Evolutionary conservation across 2,113 vertebrate species (phyloP).

Genomic region (human (Homo sapiens)): GRCh38 chr4:76362501-76363000

Average conservation of each 20-base stretch:
- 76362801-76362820: not conserved
- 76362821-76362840: not conserved
- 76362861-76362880: not conserved
- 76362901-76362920: not conserved
- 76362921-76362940: not conserved
- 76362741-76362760: not conserved
- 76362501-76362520: slow-evolving; percentile 35
- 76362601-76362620: not conserved
- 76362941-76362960: not conserved
- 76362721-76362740: not conserved
- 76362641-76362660: not conserved
- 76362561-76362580: not conserved
- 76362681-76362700: not conserved
- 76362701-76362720: not conserved
- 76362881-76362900: not conserved
- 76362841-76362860: not conserved
- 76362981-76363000: not conserved
- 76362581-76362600: not conserved
- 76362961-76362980: not conserved
- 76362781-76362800: not conserved
- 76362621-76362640: not conserved
- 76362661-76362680: not conserved
- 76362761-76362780: not conserved
- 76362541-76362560: not conserved
- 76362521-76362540: not conserved